phyloP scores from a whole-genome alignment of 2,797 vertebrate genomes.

The Sebastes miniatus region DNA sequence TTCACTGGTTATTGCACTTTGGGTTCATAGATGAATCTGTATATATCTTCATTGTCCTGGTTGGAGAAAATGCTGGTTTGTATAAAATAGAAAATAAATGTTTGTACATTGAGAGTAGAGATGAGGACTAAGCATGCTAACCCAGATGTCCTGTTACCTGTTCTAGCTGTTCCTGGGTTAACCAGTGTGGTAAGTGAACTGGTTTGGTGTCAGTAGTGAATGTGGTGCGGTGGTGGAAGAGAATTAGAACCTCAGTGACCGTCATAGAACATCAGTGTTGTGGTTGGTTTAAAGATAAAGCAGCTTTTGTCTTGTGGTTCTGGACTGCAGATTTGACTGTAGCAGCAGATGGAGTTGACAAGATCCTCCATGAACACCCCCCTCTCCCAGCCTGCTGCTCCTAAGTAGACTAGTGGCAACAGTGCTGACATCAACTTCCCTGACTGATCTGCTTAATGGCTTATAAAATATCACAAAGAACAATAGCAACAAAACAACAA shows the following conservation, averaged over 20 bases:
- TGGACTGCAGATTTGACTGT: background rate
- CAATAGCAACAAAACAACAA: background rate
- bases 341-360: constrained; percentile 4
- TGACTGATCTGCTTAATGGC: background rate
- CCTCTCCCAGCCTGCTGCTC: background rate
- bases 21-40: background rate
- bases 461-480: background rate
- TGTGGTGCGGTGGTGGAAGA: background rate
- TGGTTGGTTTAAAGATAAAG: constrained; percentile 8
- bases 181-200: constrained; percentile 43
- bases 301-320: background rate
- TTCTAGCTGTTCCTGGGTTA: constrained; percentile 74
- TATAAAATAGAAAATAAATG: background rate
- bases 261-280: background rate
- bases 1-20: background rate
- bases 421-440: background rate
- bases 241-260: background rate
- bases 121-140: constrained; percentile 8
- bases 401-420: background rate
- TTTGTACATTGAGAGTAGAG: background rate
- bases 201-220: constrained; percentile 6
- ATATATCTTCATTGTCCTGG: background rate
- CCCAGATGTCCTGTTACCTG: constrained; percentile 13
- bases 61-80: background rate
- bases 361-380: background rate